Percentiles rank a stretch among this genome's conserved stretches.
phyloP scores from a whole-genome alignment of 2,797 vertebrate genomes.

The Epinephelus malabaricus region DNA sequence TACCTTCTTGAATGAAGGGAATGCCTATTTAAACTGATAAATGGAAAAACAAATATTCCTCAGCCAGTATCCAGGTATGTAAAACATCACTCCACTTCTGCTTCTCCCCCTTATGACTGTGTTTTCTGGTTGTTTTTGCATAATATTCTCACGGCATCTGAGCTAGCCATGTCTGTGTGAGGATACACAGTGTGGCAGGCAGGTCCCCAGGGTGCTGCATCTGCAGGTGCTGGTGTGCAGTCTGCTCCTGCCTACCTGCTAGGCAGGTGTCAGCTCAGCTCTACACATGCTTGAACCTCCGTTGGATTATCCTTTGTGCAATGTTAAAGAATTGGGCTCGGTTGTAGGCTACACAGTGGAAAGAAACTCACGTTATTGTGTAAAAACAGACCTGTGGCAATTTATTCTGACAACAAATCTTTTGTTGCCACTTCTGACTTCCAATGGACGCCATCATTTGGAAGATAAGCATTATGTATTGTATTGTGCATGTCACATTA shows the following conservation, averaged over 20 bases:
- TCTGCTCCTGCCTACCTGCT: conserved; percentile 61
- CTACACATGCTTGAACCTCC: conserved; percentile 38
- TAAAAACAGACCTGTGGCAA: conserved; percentile 32
- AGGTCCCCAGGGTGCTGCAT: conserved; percentile 61
- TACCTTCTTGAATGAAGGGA: conserved; percentile 3
- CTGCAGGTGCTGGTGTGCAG: conserved; percentile 62
- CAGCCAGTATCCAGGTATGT: background rate
- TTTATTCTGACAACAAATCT: conserved; percentile 29
- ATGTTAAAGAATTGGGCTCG: conserved; percentile 6
- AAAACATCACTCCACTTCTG: conserved; percentile 8
- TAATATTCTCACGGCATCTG: conserved; percentile 46
- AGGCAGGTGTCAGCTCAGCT: conserved; percentile 62
- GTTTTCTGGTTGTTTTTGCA: conserved; percentile 52
- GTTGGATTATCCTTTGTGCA: conserved; percentile 28
- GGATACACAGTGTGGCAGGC: conserved; percentile 62
- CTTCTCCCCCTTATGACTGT: conserved; percentile 5
- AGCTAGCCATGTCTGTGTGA: conserved; percentile 48
- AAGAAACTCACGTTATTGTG: conserved; percentile 21
- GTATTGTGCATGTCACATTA: conserved; percentile 49
- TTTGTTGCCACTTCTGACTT: conserved; percentile 27
- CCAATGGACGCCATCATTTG: conserved; percentile 17
- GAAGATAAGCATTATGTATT: conserved; percentile 55
- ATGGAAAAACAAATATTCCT: background rate
- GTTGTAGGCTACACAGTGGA: background rate
- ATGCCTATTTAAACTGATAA: background rate